A percentile compares a stretch with the other conserved stretches of the same genome.
These are phyloP conservation scores for Pyxicephalus adspersus DNA, from an alignment of 2,113 vertebrate genomes.

Conservation along the genomic window DNA sequence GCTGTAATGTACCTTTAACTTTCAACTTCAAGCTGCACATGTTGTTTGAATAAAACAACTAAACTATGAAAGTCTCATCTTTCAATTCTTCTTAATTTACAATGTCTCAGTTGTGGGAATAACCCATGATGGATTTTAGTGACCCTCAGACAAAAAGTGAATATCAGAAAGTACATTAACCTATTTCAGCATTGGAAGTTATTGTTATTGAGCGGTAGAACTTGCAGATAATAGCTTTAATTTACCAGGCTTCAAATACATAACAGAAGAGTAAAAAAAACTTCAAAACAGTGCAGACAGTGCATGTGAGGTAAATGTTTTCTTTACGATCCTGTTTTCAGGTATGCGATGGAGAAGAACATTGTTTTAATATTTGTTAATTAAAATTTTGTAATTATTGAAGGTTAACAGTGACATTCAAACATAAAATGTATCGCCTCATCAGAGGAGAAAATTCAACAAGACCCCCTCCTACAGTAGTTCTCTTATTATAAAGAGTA, in stretches of 20 bases:
- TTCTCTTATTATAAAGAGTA: constrained; percentile 2
- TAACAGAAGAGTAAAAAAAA: constrained; percentile 2
- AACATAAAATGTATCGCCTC: constrained; percentile 24
- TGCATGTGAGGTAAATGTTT: not conserved
- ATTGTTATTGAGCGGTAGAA: constrained; percentile 34
- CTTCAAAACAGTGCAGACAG: not conserved
- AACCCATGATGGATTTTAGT: constrained; percentile 36
- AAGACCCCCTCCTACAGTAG: not conserved
- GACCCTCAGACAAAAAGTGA: constrained; percentile 40
- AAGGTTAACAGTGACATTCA: constrained; percentile 42
- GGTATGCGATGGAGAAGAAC: not conserved
- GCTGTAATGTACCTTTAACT: too few relatives aligned
- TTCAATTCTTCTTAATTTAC: constrained; percentile 36
- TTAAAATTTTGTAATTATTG: constrained; percentile 36
- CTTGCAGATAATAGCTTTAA: constrained; percentile 43
- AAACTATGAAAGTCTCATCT: constrained; percentile 1
- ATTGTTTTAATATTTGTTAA: constrained; percentile 13
- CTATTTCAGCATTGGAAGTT: constrained; percentile 36
- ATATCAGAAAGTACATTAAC: constrained; percentile 51
- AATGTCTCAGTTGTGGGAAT: constrained; percentile 6
- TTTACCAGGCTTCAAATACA: constrained; percentile 31
- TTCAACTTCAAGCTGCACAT: constrained; percentile 17
- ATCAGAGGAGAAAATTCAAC: constrained; percentile 37
- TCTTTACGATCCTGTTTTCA: not conserved
- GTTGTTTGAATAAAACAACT: not conserved